A percentile compares a stretch with the other conserved stretches of the same genome.
These are phyloP conservation scores for Contarinia nasturtii DNA, from an alignment of 1,140 invertebrate species.

Conservation along the genomic window DNA sequence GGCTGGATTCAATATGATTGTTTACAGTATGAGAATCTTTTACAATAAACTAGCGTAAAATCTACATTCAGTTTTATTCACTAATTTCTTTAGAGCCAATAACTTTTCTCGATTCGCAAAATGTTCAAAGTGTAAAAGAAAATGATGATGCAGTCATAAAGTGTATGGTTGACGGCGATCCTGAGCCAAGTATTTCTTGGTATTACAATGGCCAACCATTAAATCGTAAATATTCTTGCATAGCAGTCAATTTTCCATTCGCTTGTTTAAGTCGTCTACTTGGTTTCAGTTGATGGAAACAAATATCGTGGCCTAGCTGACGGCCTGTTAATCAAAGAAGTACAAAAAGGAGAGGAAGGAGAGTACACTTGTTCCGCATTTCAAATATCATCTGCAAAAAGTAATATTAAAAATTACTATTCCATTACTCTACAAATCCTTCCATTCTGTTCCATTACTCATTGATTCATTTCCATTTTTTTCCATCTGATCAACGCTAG, in stretches of 20 bases:
- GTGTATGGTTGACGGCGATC: conserved; percentile 30
- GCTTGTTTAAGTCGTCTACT: no score
- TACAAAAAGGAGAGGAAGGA: conserved; percentile 29
- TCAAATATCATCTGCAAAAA: conserved; percentile 26
- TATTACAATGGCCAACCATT: conserved; percentile 23
- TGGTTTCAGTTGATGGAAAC: no score
- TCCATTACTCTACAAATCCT: no score
- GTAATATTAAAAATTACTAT: no score
- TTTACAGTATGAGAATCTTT: conserved; percentile 19
- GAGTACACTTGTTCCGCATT: conserved; percentile 31
- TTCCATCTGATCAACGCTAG: no score
- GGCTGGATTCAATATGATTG: conserved; percentile 23
- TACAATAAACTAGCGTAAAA: no score
- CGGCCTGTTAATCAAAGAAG: conserved; percentile 28
- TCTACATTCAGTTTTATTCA: background rate
- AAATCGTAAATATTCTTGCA: conserved; percentile 12
- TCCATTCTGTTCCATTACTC: no score
- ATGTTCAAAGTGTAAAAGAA: conserved; percentile 25
- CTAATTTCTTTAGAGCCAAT: conserved; percentile 20
- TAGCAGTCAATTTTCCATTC: background rate
- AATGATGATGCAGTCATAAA: conserved; percentile 23
- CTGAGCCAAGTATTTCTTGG: conserved; percentile 27
- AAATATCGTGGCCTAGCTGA: conserved; percentile 13
- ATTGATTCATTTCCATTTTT: no score
- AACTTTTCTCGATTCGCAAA: conserved; percentile 26